Evolutionary conservation across 2,797 vertebrate genomes (phyloP), one percentile per base, ranked within the genome.

Genomic region (Scarus forsteni): DNA sequence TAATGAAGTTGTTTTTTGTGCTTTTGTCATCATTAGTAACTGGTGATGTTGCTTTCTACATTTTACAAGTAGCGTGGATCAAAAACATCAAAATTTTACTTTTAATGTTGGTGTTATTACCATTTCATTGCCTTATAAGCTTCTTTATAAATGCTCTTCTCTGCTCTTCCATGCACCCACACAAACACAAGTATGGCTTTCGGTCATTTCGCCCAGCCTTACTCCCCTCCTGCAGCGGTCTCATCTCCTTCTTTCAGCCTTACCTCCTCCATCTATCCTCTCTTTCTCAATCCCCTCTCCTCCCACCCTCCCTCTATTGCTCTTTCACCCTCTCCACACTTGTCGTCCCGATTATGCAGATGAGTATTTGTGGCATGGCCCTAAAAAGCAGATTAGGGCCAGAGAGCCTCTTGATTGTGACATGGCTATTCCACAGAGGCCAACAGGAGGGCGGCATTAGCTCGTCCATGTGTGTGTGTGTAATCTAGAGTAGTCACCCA

Each of bases 321-420:
- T 88, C 88, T 85, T 90, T 88, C 86, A 88, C 91, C 89, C 89
- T 91, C 88, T 94, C 92, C 93, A 94, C 94, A 95, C 93, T 93
- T 94, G 94, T 95, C 94, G 80, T 85, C 88, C 86, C 78, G 90
- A 95, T 95, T 95, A 95, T 95, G 93, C 87, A 94, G 86, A 95
- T 94, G 88, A 91, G 86, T 74, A 73, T 92, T 91, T 89, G 88
- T 83, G 77, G 73, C 52, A 18, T 50, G 83, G 80, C 85, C 85
- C 89, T 93, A 93, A 94, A 93, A 94, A 93, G 92, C 92, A 93
- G 93, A 94, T 94, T 93, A 94, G 90, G 87, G 68, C 85, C 71
- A 40, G 68, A 84, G 89, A 88, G 88, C 84, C 85, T 89, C 89
- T 89, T 91, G 90, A 91, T 92, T 88, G 88, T 92, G 92, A 93